Evolutionary conservation across 30 jellyfish, hydroid and myxozoan species (phyloP).

Genomic region (Chrysaora quinquecirrha): DNA sequence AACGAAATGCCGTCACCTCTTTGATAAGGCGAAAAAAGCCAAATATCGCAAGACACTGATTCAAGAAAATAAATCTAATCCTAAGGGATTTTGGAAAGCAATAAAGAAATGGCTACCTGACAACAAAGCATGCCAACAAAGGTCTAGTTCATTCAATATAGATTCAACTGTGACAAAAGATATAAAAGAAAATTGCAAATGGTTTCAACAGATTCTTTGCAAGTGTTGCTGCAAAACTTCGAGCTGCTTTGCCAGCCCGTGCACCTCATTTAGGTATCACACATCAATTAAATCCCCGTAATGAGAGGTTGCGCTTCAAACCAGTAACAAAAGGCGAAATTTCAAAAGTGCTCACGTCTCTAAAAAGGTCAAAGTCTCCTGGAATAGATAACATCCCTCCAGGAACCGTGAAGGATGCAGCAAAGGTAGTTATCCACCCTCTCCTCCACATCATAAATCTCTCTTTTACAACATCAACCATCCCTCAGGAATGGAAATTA

Average conservation of each 20-base stretch:
- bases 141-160: slow-evolving; percentile 44
- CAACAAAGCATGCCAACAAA: slow-evolving; percentile 53
- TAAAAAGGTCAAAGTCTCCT: slow-evolving; percentile 61
- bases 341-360: slow-evolving; percentile 47
- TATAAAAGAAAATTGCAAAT: slow-evolving; percentile 9
- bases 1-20: slow-evolving; percentile 57
- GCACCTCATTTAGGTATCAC: slow-evolving; percentile 49
- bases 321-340: slow-evolving; percentile 55
- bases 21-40: slow-evolving; percentile 52
- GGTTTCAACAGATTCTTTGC: slow-evolving; percentile 49
- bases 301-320: slow-evolving; percentile 53
- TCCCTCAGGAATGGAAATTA: slow-evolving; percentile 61
- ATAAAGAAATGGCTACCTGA: slow-evolving; percentile 57
- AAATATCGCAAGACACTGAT: slow-evolving; percentile 36
- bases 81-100: slow-evolving; percentile 73
- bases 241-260: slow-evolving; percentile 62
- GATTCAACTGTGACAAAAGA: slow-evolving; percentile 45
- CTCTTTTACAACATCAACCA: slow-evolving; percentile 58
- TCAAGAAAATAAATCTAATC: slow-evolving; percentile 48
- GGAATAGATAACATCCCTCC: slow-evolving; percentile 63
- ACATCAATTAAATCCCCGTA: slow-evolving; percentile 35
- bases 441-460: slow-evolving; percentile 59
- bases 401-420: slow-evolving; percentile 60
- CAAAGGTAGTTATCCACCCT: slow-evolving; percentile 57
- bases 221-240: slow-evolving; percentile 67